Evolutionary conservation across 1,140 invertebrate species (phyloP).

Genomic region (Aradophagus sp.): DNA sequence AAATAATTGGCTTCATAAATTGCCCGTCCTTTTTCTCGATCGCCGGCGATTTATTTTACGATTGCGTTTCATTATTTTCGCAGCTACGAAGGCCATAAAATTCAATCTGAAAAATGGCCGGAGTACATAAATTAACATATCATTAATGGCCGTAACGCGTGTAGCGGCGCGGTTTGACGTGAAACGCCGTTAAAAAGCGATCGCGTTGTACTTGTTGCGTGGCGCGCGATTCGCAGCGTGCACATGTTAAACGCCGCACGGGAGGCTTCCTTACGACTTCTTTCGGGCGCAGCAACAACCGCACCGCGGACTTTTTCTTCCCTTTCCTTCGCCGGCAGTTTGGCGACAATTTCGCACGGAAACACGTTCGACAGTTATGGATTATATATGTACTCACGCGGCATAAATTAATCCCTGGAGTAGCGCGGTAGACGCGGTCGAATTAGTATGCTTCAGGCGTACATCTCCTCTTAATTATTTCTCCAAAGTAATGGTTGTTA

Average conservation of each 20-base stretch:
- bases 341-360: conserved; percentile 16
- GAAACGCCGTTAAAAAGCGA: conserved; percentile 38
- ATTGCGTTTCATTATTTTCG: conserved; percentile 3
- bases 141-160: conserved; percentile 24
- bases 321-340: too few species aligned
- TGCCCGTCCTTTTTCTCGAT: background rate
- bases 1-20: conserved; percentile 1
- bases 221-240: conserved; percentile 27
- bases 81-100: conserved; percentile 8
- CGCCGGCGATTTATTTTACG: conserved; percentile 2
- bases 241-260: conserved; percentile 19
- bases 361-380: conserved; percentile 42
- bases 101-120: conserved; percentile 10
- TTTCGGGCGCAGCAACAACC: conserved; percentile 10
- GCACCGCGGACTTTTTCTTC: too few species aligned
- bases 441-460: conserved; percentile 43
- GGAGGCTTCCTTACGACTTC: conserved; percentile 19
- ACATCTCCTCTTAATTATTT: conserved; percentile 50
- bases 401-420: conserved; percentile 50
- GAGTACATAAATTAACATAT: conserved; percentile 46
- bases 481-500: conserved; percentile 50
- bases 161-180: conserved; percentile 15
- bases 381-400: conserved; percentile 43
- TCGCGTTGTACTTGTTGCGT: conserved; percentile 37
- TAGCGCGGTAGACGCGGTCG: conserved; percentile 39